Base-by-base conservation (phyloP, 2,113 vertebrate genomes). In the Zosterops lateralis region DNA sequence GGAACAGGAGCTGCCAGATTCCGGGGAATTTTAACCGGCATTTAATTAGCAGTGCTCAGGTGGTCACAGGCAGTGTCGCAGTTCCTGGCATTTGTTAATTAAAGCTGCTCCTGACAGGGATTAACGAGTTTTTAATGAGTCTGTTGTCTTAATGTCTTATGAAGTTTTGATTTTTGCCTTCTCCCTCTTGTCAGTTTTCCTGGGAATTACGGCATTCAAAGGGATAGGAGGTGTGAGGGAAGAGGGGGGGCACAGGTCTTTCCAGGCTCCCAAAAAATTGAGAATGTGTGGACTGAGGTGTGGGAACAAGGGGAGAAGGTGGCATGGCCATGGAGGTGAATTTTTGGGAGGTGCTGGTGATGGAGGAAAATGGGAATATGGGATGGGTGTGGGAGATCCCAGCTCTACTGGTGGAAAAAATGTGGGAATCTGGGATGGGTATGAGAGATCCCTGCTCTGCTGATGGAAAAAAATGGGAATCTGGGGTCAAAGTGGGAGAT, bases 41-140 rank as follows among this genome's bases (percentile, higher is more conserved):
- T 96, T 96, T 96, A 96, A 97, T 97, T 95, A 96, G 95, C 12
- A 1, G 75, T 91, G 28, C 96, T 96, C 96, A 94, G 95, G 95
- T 96, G 96, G 86, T 57, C 95, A 92, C 90, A 83, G 84, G 65
- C 21, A 38, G 38, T 38, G 74, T 86, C 76, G 91, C 91, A 83
- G 54, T 61, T 89, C 92, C 81, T 50, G 90, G 90, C 71, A 31
- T 95, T 97, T 86, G 93, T 96, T 97, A 96, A 97, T 97, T 97
- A 95, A 94, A 93, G 95, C 78, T 20, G 53, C 86, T 82, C 90
- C 92, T 95, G 96, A 93, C 94, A 91, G 92, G 88, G 86, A 97
- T 91, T 96, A 97, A 96, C 47, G 90, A 92, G 65, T 86, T 92
- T 47, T 95, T 96, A 97, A 96, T 96, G 95, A 93, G 57, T 91